A percentile compares a stretch with the other conserved stretches of the same genome.
phyloP scores from a whole-genome alignment of 64 coral and sea anemone species.

The Porites lutea region DNA sequence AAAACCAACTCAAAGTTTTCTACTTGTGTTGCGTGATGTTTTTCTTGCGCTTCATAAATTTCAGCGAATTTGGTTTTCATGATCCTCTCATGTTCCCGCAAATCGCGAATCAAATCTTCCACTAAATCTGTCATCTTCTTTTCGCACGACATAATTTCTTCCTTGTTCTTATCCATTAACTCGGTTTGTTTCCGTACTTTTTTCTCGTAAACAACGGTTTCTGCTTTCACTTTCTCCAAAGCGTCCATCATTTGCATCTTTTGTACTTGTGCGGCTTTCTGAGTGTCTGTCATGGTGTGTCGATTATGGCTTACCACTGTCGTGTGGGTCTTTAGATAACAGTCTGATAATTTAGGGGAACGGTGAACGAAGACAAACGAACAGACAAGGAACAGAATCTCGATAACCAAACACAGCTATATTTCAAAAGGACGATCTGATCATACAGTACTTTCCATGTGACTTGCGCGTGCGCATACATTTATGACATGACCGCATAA shows the following conservation, averaged over 20 bases:
- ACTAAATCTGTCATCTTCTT: conserved; percentile 2
- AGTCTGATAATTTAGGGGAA: too few relatives aligned
- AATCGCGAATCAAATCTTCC: neutral
- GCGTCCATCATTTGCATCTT: neutral
- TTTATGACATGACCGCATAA: too few relatives aligned
- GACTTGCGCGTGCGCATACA: too few relatives aligned
- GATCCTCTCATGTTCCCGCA: neutral
- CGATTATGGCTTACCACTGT: conserved; percentile 2
- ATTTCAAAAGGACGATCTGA: too few relatives aligned
- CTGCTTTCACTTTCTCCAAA: neutral
- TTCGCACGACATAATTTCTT: too few relatives aligned
- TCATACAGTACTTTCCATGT: too few relatives aligned
- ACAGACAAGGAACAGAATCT: too few relatives aligned
- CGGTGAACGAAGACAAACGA: too few relatives aligned
- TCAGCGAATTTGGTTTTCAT: neutral
- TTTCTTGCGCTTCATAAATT: conserved; percentile 24
- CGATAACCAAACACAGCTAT: too few relatives aligned
- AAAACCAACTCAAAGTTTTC: conserved; percentile 3
- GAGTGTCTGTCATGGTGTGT: neutral
- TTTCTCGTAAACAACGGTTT: neutral
- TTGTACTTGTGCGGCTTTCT: conserved; percentile 1
- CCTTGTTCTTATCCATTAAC: too few relatives aligned
- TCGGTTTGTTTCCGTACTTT: neutral
- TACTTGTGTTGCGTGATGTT: conserved; percentile 3
- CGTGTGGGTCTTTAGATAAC: too few relatives aligned